A percentile compares a stretch with the other conserved stretches of the same genome.
phyloP scores from a whole-genome alignment of 2,797 vertebrate genomes.

The Galagoides demidoff region DNA sequence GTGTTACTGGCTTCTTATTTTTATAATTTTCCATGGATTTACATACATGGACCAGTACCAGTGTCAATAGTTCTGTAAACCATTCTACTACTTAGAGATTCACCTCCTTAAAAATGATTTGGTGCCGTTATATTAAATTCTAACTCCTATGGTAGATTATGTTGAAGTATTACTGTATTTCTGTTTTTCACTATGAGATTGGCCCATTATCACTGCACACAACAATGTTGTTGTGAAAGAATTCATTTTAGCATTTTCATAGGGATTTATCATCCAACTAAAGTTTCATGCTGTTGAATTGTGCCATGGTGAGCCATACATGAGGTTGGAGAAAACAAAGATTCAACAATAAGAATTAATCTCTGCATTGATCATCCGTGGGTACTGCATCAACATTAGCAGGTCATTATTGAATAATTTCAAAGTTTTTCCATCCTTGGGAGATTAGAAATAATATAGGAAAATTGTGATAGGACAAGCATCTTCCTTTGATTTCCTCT shows the following conservation, averaged over 20 bases:
- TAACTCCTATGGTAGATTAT: neutral
- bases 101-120: neutral
- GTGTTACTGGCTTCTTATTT: neutral
- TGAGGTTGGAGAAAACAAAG: neutral
- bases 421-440: neutral
- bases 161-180: neutral
- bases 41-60: neutral
- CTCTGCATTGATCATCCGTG: neutral
- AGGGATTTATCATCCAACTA: neutral
- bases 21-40: slow-evolving; percentile 28
- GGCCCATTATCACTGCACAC: neutral
- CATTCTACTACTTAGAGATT: neutral
- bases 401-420: neutral
- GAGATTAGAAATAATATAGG: slow-evolving; percentile 10
- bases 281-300: neutral
- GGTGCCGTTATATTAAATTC: neutral
- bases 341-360: neutral
- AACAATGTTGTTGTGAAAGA: neutral
- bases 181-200: neutral
- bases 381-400: neutral
- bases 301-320: neutral
- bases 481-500: slow-evolving; percentile 52
- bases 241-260: neutral
- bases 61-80: neutral
- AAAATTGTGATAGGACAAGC: slow-evolving; percentile 27